Base-by-base conservation (phyloP, 2,888 invertebrate species). In the Apoderus coryli region DNA sequence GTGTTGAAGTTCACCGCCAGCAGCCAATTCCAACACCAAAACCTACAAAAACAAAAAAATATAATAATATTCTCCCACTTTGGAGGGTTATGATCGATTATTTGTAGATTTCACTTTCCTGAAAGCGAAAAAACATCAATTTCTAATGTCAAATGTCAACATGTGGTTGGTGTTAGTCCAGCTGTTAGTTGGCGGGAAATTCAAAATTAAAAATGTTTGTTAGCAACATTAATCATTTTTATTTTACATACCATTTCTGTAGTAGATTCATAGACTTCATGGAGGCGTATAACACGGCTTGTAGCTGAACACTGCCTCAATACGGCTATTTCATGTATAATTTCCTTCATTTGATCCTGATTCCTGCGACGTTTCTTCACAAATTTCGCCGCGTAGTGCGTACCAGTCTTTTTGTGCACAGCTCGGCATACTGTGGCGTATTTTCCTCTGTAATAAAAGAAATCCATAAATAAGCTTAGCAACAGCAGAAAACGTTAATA, bases 351-450 rank as follows among this genome's bases (percentile, higher is more conserved):
- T 47, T 80, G 80, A 60, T 84, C 82, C 43, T 76, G 73, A 43
- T 86, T 80, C 43, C 86, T 79, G 56, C 90, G 77, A 48, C 92
- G 67, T 55, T 92, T 81, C 60, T 86, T 79, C 44, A 90, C 79
- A 61, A 88, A 89, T 66, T 95, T 95, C 40, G 93, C 93, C n/a
- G 93, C 95, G 62, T 84, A 92, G 54, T 82, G 81, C 51, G 78
- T 72, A 36, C 85, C 85, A 31, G 81, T 81, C 46, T 76, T 72
- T 58, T 79, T 74, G 65, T 92, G 85, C 16, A 80, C 72, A 54
- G 89, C 86, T 59, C 86, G 77, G 53, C 85, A 78, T 42, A 95
- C 93, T 42, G 90, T 84, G 27, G 93, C 93, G 60, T 92, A 95
- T 64, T 93, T 93, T 31, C 95, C 95, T 60, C 95, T 95, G 77